Base-by-base conservation (phyloP, 2,113 vertebrate genomes). In the Brienomyrus brachyistius region DNA sequence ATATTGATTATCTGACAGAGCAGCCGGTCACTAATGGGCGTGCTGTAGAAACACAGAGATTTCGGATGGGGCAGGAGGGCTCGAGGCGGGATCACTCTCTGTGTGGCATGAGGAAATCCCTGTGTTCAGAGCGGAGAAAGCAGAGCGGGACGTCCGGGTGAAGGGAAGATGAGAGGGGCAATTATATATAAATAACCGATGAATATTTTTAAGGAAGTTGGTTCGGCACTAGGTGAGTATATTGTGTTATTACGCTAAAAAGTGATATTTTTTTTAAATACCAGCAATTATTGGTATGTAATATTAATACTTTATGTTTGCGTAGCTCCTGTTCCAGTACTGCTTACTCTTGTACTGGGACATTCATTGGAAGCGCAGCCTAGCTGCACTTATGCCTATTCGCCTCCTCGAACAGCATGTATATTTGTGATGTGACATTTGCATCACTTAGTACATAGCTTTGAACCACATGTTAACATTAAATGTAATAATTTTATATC, bases 61-160 rank as follows among this genome's bases (percentile, higher is more conserved):
- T 43, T 19, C 2, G 4, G 43, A 23, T 52, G 51, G 27, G 87
- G 74, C 86, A 90, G 88, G 89, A 59, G 74, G 27, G 89, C 19
- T 31, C 5, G 66, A 80, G 45, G 66, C 74, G 35, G 92, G 95
- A 95, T 94, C 95, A 95, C 93, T 93, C 93, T 91, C 91, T 43
- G 77, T 92, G 93, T 93, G 87, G 92, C 94, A 95, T 87, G 59
- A 94, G 93, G 92, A 94, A 93, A 94, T 94, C 93, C 19, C 19
- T 21, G 5, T 23, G 54, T 56, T 56, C 19, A 21, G 21, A 56
- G 54, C 5, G 19, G 54, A 56, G 90, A 93, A 90, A 93, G 89
- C 92, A 84, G 90, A 89, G 91, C 90, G 92, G 80, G 91, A 77
- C 3, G 13, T 43, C 59, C 31, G 43, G 27, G 11, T 17, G 27